Evolutionary conservation across 2,113 vertebrate genomes (phyloP), one percentile per base, ranked within the genome.

Genomic region (Callipepla californica): DNA sequence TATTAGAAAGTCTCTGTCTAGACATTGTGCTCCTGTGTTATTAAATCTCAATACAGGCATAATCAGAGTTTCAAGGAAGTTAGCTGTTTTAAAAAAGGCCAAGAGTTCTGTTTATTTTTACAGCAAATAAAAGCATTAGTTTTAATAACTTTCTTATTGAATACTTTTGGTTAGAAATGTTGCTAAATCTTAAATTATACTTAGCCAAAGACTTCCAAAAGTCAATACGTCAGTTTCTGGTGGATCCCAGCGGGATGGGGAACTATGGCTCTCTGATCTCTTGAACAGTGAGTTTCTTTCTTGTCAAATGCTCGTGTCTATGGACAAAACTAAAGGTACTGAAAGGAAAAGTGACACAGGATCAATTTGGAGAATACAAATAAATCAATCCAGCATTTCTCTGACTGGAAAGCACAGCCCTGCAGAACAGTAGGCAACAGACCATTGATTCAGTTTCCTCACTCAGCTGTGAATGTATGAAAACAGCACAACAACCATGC

Each of bases 1-100:
- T 94, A 92, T 94, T 62, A 69, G 45, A 73, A 94, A 82, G 7
- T 80, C 15, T 85, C 23, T 80, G 34, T 92, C 81, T 93, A 89
- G 76, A 87, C 59, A 70, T 22, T 82, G 22, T 62, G 25, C 38
- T 85, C 6, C 28, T 63, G 32, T 0, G 9, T n/a, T 86, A 57
- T 55, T 77, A 87, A 89, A 87, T 92, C 65, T 80, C 55, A 70
- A 21, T 47, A 91, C 85, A 76, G 28, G 25, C 34, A 66, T 20
- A 74, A 38, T 79, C 17, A 83, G n/a, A 32, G 13, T 70, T 87
- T 65, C 30, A 87, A 78, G 47, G 20, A 87, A 82, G 28, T 19
- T 63, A 82, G 15, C 21, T 47, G 9, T 57, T 58, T 58, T 58
- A 85, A 63, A 87, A 50, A 68, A 86, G 28, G 58, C 12, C 7